A percentile compares a stretch with the other conserved stretches of the same genome.
These are phyloP conservation scores for Lophotriccus pileatus DNA, from an alignment of 2,797 vertebrate genomes.

Conservation along the genomic window DNA sequence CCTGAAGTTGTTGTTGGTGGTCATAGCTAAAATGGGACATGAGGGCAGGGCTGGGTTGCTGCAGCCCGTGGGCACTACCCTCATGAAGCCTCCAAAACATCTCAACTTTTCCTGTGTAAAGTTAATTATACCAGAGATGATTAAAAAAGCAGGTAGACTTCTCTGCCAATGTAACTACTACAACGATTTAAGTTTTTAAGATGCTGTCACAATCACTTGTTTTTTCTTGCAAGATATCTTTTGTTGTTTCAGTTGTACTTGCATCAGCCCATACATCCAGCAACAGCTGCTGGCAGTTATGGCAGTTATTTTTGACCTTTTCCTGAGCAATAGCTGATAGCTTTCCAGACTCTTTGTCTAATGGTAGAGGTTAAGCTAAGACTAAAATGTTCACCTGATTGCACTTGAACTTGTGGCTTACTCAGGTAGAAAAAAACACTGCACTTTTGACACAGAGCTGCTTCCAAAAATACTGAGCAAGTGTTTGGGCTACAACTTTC, in stretches of 20 bases:
- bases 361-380: slow-evolving; percentile 17
- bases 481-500: slow-evolving; percentile 23
- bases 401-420: not conserved
- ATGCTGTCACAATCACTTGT: not conserved
- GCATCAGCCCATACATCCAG: not conserved
- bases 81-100: not conserved
- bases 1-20: not conserved
- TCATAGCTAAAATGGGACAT: not conserved
- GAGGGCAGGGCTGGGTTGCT: not conserved
- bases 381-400: slow-evolving; percentile 26
- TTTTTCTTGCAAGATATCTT: not conserved
- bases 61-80: not conserved
- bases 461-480: slow-evolving; percentile 3
- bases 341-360: slow-evolving; percentile 16
- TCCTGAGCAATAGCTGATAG: not conserved
- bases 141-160: not conserved
- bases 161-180: not conserved
- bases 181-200: not conserved
- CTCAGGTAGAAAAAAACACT: not conserved
- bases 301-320: slow-evolving; percentile 42
- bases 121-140: not conserved
- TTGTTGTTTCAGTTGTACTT: not conserved
- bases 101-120: not conserved
- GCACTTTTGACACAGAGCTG: not conserved
- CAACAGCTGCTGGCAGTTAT: not conserved